Evolutionary conservation across 2,797 vertebrate species (phyloP).

Genomic region (Pseudomugil tenellus): DNA sequence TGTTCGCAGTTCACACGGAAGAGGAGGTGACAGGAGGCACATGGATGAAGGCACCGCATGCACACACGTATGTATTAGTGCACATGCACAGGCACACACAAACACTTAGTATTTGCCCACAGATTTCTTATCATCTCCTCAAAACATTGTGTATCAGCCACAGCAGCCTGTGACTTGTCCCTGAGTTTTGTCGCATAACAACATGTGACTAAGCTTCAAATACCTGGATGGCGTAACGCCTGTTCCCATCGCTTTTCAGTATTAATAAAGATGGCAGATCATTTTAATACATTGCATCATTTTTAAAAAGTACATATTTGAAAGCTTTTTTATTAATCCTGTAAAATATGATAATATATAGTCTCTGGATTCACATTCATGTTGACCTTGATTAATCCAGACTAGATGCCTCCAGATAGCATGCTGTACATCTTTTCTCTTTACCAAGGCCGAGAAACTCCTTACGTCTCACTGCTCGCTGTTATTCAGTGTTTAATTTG

Average conservation of each 20-base stretch:
- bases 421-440: neutral
- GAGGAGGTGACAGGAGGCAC: slow-evolving; percentile 67
- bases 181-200: slow-evolving; percentile 44
- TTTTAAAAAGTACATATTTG: slow-evolving; percentile 9
- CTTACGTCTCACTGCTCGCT: slow-evolving; percentile 7
- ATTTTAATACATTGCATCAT: neutral
- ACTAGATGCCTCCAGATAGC: slow-evolving; percentile 3
- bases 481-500: slow-evolving; percentile 2
- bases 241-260: slow-evolving; percentile 10
- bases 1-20: slow-evolving; percentile 62
- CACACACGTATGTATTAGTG: slow-evolving; percentile 11
- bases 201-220: slow-evolving; percentile 35
- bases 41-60: slow-evolving; percentile 39
- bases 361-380: neutral
- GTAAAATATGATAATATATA: neutral
- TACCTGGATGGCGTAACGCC: slow-evolving; percentile 7
- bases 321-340: neutral
- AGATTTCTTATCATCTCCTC: slow-evolving; percentile 60
- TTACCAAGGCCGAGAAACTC: slow-evolving; percentile 10
- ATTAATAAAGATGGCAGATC: slow-evolving; percentile 14
- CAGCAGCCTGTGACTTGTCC: slow-evolving; percentile 71
- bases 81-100: slow-evolving; percentile 1
- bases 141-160: slow-evolving; percentile 66
- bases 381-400: slow-evolving; percentile 15
- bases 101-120: slow-evolving; percentile 19